Evolutionary conservation across 2,113 vertebrate genomes (phyloP).

Genomic region (Microcebus griseorufus): DNA sequence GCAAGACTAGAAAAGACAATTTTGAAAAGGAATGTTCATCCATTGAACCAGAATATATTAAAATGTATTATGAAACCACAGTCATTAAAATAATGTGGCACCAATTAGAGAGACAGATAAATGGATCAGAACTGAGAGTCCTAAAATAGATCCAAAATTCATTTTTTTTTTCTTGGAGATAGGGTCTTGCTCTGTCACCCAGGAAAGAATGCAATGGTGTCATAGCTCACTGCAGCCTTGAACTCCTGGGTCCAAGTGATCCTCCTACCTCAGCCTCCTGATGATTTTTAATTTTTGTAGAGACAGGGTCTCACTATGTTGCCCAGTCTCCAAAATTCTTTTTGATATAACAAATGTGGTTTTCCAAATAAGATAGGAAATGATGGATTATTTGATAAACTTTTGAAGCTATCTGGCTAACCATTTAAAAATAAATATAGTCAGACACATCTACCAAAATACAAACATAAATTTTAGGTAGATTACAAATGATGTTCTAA

Average conservation of each 20-base stretch:
- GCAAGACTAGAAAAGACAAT: not conserved
- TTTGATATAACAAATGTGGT: not conserved
- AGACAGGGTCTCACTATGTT: too few relatives aligned
- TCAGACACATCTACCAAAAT: not conserved
- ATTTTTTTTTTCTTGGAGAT: too few relatives aligned
- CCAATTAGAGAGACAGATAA: not conserved
- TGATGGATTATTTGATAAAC: not conserved
- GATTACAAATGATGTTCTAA: not conserved
- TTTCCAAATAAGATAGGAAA: slow-evolving; percentile 18
- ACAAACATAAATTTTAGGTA: not conserved
- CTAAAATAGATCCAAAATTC: not conserved
- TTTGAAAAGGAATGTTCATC: slow-evolving; percentile 12
- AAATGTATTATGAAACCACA: not conserved
- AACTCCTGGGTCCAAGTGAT: too few relatives aligned
- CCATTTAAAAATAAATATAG: not conserved
- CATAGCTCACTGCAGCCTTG: too few relatives aligned
- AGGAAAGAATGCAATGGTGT: too few relatives aligned
- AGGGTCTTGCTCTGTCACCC: too few relatives aligned
- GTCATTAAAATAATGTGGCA: not conserved
- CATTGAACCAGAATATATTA: not conserved
- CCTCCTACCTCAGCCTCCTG: too few relatives aligned
- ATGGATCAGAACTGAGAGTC: not conserved
- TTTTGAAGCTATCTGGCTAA: not conserved
- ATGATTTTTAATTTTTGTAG: too few relatives aligned
- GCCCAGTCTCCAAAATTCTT: not conserved